These are phyloP conservation scores for Cygnus olor DNA, from an alignment of 2,797 vertebrate genomes.

Conservation along the genomic window DNA sequence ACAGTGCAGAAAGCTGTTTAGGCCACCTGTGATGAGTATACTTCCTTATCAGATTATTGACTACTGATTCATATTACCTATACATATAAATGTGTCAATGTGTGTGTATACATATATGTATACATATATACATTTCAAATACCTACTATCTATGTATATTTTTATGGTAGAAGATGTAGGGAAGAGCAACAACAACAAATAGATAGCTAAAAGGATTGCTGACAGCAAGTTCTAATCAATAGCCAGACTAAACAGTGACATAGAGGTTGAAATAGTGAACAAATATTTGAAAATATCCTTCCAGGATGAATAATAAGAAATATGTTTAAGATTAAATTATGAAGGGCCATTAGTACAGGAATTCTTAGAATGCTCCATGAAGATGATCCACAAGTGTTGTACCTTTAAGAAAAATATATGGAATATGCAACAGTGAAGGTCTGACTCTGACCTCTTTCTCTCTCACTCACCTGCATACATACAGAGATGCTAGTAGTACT, in stretches of 20 bases:
- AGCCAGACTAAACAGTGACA: background rate
- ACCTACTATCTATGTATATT: background rate
- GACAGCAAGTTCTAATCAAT: background rate
- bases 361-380: background rate
- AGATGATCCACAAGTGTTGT: background rate
- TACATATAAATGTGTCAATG: background rate
- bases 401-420: background rate
- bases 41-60: background rate
- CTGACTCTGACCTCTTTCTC: background rate
- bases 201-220: background rate
- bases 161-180: background rate
- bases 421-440: background rate
- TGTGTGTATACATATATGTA: background rate
- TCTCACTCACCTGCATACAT: rapidly evolving
- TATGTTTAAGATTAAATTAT: background rate
- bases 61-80: background rate
- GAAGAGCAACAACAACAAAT: background rate
- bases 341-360: background rate
- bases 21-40: background rate
- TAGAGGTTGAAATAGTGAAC: background rate
- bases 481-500: background rate
- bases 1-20: background rate
- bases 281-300: background rate
- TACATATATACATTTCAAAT: background rate
- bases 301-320: background rate